These are phyloP conservation scores for Anagrus nilaparvatae DNA, from an alignment of 1,140 invertebrate genomes.

Conservation along the genomic window DNA sequence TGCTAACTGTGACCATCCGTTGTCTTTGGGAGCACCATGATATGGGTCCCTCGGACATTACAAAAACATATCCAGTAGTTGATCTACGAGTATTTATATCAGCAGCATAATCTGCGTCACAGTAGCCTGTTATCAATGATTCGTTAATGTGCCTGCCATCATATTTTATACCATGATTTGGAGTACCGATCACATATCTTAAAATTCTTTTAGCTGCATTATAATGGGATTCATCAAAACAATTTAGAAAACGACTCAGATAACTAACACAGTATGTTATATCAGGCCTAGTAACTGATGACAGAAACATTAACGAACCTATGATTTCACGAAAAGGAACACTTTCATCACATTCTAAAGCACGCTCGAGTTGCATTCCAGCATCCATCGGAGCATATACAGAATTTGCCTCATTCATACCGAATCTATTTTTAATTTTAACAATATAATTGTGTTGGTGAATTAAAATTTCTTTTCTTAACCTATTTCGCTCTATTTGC, in stretches of 20 bases:
- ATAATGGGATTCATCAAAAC: constrained; percentile 24
- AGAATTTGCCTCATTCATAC: background rate
- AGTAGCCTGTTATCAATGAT: constrained; percentile 6
- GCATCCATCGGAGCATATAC: background rate
- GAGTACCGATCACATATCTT: background rate
- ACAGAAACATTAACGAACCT: constrained; percentile 32
- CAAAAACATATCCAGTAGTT: constrained; percentile 28
- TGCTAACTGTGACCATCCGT: constrained; percentile 31
- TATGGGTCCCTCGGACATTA: constrained; percentile 24
- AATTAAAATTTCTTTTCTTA: background rate
- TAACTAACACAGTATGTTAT: constrained; percentile 29
- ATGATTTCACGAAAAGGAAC: constrained; percentile 26
- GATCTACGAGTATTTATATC: constrained; percentile 26
- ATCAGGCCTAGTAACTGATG: constrained; percentile 31
- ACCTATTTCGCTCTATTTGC: background rate
- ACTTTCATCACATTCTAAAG: background rate
- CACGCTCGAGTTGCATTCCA: background rate
- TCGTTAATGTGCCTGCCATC: constrained; percentile 2
- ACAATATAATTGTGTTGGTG: background rate
- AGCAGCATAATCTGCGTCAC: constrained; percentile 36
- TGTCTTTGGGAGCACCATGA: constrained; percentile 38
- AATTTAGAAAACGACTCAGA: constrained; percentile 25
- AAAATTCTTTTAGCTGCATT: background rate
- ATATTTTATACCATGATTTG: constrained; percentile 3
- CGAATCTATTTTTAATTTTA: background rate